phyloP scores from a whole-genome alignment of 2,888 invertebrate genomes.

The Podotricha telesiphe region DNA sequence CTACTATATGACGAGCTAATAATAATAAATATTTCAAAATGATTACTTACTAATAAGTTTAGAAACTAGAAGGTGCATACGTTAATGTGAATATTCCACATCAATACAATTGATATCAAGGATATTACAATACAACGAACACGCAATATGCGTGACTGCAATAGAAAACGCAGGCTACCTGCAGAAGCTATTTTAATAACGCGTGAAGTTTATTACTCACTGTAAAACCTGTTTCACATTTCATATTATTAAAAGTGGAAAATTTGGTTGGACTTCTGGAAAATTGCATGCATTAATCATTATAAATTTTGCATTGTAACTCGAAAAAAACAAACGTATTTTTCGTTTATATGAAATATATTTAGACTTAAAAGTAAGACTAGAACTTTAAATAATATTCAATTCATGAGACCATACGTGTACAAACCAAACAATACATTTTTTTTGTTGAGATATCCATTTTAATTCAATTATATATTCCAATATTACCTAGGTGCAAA shows the following conservation, averaged over 20 bases:
- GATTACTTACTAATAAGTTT: conserved; percentile 18
- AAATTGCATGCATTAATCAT: neutral
- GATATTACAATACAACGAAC: conserved; percentile 41
- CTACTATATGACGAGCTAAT: neutral
- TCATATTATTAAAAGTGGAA: conserved; percentile 3
- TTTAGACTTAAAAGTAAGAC: too few relatives aligned
- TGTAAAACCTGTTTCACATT: conserved; percentile 18
- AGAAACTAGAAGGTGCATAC: conserved; percentile 13
- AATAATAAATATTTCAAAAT: neutral
- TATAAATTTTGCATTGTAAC: too few relatives aligned
- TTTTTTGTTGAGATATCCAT: too few relatives aligned
- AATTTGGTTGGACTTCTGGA: conserved; percentile 9
- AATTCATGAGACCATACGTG: too few relatives aligned
- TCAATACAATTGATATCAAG: conserved; percentile 33
- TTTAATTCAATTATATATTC: too few relatives aligned
- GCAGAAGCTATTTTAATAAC: conserved; percentile 39
- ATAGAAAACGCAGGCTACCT: conserved; percentile 47
- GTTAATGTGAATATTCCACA: conserved; percentile 19
- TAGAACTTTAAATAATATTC: too few relatives aligned
- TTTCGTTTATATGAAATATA: too few relatives aligned
- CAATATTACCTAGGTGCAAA: too few relatives aligned
- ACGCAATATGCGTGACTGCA: conserved; percentile 48
- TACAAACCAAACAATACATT: too few relatives aligned
- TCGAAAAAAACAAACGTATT: too few relatives aligned
- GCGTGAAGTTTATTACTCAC: conserved; percentile 36